Base-by-base conservation (phyloP, 2,113 vertebrate genomes). In the Poeciliopsis prolifica region DNA sequence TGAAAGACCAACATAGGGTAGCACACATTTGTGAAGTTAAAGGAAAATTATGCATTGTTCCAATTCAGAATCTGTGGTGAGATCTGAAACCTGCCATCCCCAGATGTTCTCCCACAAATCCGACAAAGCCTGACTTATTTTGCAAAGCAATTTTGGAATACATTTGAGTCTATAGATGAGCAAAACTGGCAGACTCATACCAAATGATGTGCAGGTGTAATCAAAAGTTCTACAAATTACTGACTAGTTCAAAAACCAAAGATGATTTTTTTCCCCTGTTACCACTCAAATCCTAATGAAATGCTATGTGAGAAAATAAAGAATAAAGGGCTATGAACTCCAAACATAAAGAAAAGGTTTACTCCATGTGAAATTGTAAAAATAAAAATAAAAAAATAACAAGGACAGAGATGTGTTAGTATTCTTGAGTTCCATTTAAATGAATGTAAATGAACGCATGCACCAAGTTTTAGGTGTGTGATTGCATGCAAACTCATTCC, bases 401-500 rank as follows among this genome's bases (percentile, higher is more conserved):
- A 6, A 33, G 10, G 35, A 37, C 35, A 11, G 35, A 62, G 61
- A 19, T 0, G 1, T 40, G 63, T 24, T 24, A 30, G 33, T 54
- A 12, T 69, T 9, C 29, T 12, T 30, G 10, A 8, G 9, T 63
- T 37, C 63, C 22, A 24, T 2, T 2, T 22, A 61, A 48, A 51
- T 28, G 29, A 40, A 51, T 60, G 24, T 40, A 65, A 26, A 54
- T 29, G 1, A 33, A 24, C 11, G 5, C 5, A n/a, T 24, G 35
- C 31, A 5, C 70, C 69, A 22, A 29, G 82, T 73, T 70, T 84
- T 24, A 72, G 72, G 26, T 31, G 81, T 5, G 13, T 79, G 40
- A 81, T 67, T 40, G 61, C 64, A 82, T 86, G 66, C 66, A 83
- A 70, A 80, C 74, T 74, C 60, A 65, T 81, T 77, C 77, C 78